phyloP scores from a whole-genome alignment of 2,888 invertebrate species.

The Polydesmus complanatus region DNA sequence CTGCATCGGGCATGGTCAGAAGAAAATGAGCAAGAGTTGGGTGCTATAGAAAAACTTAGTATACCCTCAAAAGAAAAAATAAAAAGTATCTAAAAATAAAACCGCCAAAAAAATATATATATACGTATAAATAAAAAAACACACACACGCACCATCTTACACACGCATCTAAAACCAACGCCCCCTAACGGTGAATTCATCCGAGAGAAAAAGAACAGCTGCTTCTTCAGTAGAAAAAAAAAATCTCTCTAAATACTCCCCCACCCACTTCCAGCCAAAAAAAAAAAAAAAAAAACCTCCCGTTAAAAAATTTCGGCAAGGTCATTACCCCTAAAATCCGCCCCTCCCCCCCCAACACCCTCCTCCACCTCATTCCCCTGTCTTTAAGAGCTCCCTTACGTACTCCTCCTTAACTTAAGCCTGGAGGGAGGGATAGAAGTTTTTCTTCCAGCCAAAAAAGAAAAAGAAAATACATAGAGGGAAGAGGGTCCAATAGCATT shows the following conservation, averaged over 20 bases:
- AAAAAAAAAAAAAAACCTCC: too few relatives aligned
- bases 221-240: background rate
- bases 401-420: background rate
- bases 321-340: background rate
- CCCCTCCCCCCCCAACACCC: background rate
- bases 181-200: background rate
- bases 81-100: background rate
- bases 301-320: background rate
- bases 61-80: background rate
- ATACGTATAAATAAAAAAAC: background rate
- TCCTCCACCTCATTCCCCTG: background rate
- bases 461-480: too few relatives aligned
- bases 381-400: too few relatives aligned
- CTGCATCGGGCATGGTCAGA: background rate
- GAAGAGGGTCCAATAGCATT: background rate
- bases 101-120: background rate
- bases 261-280: background rate
- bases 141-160: background rate
- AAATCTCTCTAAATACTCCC: background rate
- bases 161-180: background rate
- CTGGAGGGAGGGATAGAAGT: background rate
- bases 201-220: background rate
- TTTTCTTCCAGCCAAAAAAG: background rate
- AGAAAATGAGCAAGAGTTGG: too few relatives aligned
- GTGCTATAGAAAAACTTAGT: too few relatives aligned